Evolutionary conservation across 2,113 vertebrate species (phyloP), one percentile per base, ranked within the genome.

Genomic region (Cisticola juncidis): DNA sequence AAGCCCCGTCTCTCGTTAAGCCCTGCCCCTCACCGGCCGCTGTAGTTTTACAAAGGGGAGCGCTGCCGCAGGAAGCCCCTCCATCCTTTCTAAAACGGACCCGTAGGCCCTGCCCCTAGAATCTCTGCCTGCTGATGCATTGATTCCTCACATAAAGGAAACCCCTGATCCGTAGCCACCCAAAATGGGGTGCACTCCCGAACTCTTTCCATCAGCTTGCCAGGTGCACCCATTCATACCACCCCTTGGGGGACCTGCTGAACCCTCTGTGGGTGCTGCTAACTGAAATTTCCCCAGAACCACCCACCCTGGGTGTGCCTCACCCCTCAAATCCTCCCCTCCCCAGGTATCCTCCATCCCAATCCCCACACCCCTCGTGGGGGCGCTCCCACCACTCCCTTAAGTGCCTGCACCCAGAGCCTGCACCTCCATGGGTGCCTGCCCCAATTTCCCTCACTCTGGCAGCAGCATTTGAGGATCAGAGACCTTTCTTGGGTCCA

Each of bases 41-140:
- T 51, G 4, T 22, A 14, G 5, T 6, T 6, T 11, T 24, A 3
- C 5, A 14, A 29, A 18, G 13, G 17, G 4, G 26, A 10, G 0
- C 13, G 6, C 6, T 42, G 16, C 9, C 4, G 21, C 11, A 26
- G 25, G 38, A 38, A 36, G 33, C 4, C 5, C 36, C 31, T 13
- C 11, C 12, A 17, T 25, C 25, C 22, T 45, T 26, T 14, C 8
- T 17, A 9, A 45, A 54, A 54, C 3, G 28, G 18, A 22, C 7
- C 14, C 7, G 2, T 14, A 22, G 33, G 23, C 28, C 48, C 23
- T 54, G 14, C n/a, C 29, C 24, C 15, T 36, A 16, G 35, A 47
- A 47, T n/a, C 28, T 5, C 4, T 47, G 23, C 40, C n/a, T 47
- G 14, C 58, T 9, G 40, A 24, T 56, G 40, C n/a, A n/a, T 19